Evolutionary conservation across 2,888 invertebrate species (phyloP).

Genomic region (Eledona agricola): DNA sequence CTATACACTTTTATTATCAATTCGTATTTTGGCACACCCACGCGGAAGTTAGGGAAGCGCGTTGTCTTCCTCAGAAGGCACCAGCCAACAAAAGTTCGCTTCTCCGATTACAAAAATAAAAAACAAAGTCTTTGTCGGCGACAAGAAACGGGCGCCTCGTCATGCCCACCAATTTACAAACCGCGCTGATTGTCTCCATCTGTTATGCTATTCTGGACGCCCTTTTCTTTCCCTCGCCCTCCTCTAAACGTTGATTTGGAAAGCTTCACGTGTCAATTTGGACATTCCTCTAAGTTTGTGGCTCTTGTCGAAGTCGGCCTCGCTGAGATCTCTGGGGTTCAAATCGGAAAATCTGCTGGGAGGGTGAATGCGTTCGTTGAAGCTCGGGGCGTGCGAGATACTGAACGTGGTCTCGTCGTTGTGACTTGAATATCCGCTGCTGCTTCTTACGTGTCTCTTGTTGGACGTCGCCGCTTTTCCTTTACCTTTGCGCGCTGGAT

Average conservation of each 20-base stretch:
- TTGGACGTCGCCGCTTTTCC: constrained; percentile 66
- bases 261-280: constrained; percentile 70
- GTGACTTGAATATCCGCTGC: constrained; percentile 84
- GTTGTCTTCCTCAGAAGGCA: constrained; percentile 55
- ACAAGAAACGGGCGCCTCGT: background rate
- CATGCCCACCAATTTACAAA: no score
- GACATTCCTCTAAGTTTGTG: constrained; percentile 61
- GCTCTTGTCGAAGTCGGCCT: constrained; percentile 63
- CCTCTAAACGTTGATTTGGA: constrained; percentile 79
- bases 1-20: constrained; percentile 52
- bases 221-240: background rate
- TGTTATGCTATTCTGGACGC: background rate
- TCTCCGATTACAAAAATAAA: constrained; percentile 30
- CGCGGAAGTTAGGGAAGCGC: constrained; percentile 54
- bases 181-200: no score
- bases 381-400: constrained; percentile 81
- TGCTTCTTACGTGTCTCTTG: constrained; percentile 79
- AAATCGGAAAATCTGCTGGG: constrained; percentile 86
- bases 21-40: constrained; percentile 59
- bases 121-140: constrained; percentile 15
- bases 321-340: constrained; percentile 61
- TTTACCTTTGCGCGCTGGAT: constrained; percentile 72
- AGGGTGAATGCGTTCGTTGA: constrained; percentile 85
- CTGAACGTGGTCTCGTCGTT: constrained; percentile 88
- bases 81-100: constrained; percentile 49